Conservation (phyloP, 2,797 vertebrate species). For the Agapornis canus region DNA sequence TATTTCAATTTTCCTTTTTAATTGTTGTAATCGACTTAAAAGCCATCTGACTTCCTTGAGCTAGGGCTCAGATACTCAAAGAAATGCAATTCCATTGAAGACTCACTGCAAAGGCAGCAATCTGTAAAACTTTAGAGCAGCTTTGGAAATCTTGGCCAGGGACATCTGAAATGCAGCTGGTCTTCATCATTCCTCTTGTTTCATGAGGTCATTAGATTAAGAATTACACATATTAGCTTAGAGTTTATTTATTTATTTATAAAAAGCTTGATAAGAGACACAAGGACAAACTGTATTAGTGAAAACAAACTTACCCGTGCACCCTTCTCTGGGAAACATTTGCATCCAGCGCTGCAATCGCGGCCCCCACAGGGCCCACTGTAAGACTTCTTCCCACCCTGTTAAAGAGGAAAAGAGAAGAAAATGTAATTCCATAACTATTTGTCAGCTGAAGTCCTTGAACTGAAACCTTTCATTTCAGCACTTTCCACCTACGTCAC, state of each 20-base stretch:
- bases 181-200: constrained; percentile 46
- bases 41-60: background rate
- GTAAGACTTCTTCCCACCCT: constrained; percentile 82
- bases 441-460: background rate
- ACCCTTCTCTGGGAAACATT: constrained; percentile 90
- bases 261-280: constrained; percentile 1
- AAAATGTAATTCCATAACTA: background rate
- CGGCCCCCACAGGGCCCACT: constrained; percentile 83
- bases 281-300: constrained; percentile 5
- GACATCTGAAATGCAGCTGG: constrained; percentile 45
- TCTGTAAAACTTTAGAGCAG: background rate
- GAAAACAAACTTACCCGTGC: constrained; percentile 83
- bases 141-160: background rate
- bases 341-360: constrained; percentile 86
- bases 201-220: constrained; percentile 31
- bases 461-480: background rate
- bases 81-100: background rate
- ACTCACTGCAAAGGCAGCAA: background rate
- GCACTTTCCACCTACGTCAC: background rate
- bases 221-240: background rate
- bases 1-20: constrained; percentile 18
- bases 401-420: background rate
- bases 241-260: background rate
- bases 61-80: background rate
- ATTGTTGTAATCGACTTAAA: background rate